A percentile compares a stretch with the other conserved stretches of the same genome.
phyloP scores from a whole-genome alignment of 2,888 invertebrate species.

The Dryomyza anilis region DNA sequence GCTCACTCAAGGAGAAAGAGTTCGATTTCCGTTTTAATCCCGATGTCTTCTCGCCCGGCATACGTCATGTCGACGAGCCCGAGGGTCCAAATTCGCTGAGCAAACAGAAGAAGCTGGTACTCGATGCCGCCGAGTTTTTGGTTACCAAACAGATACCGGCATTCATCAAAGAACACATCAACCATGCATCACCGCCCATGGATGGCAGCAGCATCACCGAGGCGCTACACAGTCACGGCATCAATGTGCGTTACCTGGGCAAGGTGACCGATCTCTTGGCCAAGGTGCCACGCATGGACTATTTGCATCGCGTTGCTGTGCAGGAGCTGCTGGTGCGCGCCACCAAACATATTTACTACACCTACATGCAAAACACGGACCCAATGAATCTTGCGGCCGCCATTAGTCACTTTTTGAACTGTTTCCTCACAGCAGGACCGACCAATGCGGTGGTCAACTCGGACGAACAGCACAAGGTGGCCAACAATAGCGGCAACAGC shows the following conservation, averaged over 20 bases:
- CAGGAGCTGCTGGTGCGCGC: slow-evolving; percentile 88
- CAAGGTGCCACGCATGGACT: slow-evolving; percentile 80
- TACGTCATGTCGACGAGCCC: slow-evolving; percentile 75
- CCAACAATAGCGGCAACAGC: slow-evolving; percentile 40
- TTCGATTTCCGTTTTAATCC: slow-evolving; percentile 98
- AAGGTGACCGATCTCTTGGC: slow-evolving; percentile 82
- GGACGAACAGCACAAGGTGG: slow-evolving; percentile 56
- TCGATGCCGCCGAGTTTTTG: slow-evolving; percentile 94
- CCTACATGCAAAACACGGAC: slow-evolving; percentile 81
- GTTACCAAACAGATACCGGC: slow-evolving; percentile 92
- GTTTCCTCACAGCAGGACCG: slow-evolving; percentile 82
- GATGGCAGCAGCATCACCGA: slow-evolving; percentile 93
- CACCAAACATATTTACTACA: slow-evolving; percentile 92
- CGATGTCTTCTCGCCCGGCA: slow-evolving; percentile 95
- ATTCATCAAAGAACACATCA: slow-evolving; percentile 88
- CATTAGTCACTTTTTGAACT: slow-evolving; percentile 95
- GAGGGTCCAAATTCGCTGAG: slow-evolving; percentile 73
- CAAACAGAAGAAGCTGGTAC: slow-evolving; percentile 87
- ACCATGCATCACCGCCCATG: slow-evolving; percentile 92
- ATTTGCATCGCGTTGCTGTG: slow-evolving; percentile 87
- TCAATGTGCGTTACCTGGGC: slow-evolving; percentile 90
- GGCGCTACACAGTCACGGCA: slow-evolving; percentile 92
- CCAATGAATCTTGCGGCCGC: slow-evolving; percentile 89
- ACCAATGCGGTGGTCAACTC: slow-evolving; percentile 61
- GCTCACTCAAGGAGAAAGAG: slow-evolving; percentile 92